A percentile compares a stretch with the other conserved stretches of the same genome.
Evolutionary conservation across 2,797 vertebrate species (phyloP).

Genomic region (Astyanax mexicanus): DNA sequence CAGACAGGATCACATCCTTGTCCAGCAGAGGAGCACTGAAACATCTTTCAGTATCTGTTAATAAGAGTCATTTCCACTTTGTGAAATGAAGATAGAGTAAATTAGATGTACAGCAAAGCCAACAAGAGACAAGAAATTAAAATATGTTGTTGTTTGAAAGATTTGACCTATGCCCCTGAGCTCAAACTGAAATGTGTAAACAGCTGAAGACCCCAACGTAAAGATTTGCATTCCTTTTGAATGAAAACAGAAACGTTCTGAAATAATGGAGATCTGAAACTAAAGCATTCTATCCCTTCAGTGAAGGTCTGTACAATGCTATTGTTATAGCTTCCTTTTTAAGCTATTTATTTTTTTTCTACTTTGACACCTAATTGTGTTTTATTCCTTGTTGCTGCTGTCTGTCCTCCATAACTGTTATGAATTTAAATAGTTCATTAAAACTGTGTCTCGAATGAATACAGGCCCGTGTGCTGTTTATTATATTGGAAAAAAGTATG

Average conservation of each 20-base stretch:
- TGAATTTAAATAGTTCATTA: constrained; percentile 57
- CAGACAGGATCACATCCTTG: neutral
- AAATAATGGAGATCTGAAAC: constrained; percentile 61
- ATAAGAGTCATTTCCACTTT: constrained; percentile 22
- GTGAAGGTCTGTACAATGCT: constrained; percentile 81
- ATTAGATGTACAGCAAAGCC: neutral
- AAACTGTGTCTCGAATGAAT: constrained; percentile 52
- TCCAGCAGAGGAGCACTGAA: constrained; percentile 24
- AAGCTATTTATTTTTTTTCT: constrained; percentile 84
- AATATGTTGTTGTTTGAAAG: neutral
- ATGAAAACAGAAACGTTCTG: constrained; percentile 43
- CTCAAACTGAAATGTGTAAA: neutral
- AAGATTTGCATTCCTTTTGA: constrained; percentile 67
- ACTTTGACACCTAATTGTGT: constrained; percentile 62
- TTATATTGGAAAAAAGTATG: no score
- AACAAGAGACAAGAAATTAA: constrained; percentile 18
- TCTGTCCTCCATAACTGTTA: constrained; percentile 63
- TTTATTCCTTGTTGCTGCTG: constrained; percentile 71
- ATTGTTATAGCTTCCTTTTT: constrained; percentile 79
- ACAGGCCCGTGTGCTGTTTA: no score
- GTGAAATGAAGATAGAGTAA: constrained; percentile 1
- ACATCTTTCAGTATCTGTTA: constrained; percentile 12
- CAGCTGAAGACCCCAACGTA: neutral
- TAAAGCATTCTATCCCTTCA: constrained; percentile 82
- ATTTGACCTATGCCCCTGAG: neutral